Percentiles rank a stretch among this genome's conserved stretches.
These are phyloP conservation scores for Chymomyza fuscimana DNA, from an alignment of 2,888 invertebrate species.

Conservation along the genomic window DNA sequence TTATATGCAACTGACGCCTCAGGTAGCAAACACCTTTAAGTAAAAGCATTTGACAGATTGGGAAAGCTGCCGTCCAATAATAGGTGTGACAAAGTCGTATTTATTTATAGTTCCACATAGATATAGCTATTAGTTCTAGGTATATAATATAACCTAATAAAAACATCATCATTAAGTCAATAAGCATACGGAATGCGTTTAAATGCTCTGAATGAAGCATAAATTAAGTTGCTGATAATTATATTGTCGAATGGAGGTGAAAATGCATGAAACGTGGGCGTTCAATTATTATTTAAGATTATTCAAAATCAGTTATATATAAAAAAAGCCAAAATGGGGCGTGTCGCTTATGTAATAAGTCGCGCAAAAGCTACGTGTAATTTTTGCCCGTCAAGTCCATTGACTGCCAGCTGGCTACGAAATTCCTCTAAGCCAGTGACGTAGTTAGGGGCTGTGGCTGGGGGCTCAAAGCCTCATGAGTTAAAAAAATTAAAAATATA, in stretches of 20 bases:
- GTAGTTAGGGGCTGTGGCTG: no score
- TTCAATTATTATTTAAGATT: not conserved
- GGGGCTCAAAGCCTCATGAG: no score
- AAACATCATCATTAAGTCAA: not conserved
- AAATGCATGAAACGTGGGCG: not conserved
- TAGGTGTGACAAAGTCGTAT: not conserved
- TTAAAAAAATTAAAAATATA: no score
- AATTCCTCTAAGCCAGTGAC: not conserved
- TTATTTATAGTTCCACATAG: not conserved
- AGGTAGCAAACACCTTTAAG: not conserved
- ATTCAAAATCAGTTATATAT: not conserved
- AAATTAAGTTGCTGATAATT: not conserved
- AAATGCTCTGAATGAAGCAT: not conserved
- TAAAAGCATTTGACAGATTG: not conserved
- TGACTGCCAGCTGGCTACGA: not conserved
- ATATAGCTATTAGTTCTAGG: not conserved
- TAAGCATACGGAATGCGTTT: not conserved
- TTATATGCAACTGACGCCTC: constrained; percentile 26
- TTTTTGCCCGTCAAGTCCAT: not conserved
- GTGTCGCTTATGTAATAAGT: not conserved
- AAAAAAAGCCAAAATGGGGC: not conserved
- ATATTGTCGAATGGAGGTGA: not conserved
- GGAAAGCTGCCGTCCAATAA: not conserved
- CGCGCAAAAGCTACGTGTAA: not conserved
- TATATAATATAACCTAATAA: not conserved